Evolutionary conservation across 2,113 vertebrate species (phyloP).

Genomic region (Vombatus ursinus): DNA sequence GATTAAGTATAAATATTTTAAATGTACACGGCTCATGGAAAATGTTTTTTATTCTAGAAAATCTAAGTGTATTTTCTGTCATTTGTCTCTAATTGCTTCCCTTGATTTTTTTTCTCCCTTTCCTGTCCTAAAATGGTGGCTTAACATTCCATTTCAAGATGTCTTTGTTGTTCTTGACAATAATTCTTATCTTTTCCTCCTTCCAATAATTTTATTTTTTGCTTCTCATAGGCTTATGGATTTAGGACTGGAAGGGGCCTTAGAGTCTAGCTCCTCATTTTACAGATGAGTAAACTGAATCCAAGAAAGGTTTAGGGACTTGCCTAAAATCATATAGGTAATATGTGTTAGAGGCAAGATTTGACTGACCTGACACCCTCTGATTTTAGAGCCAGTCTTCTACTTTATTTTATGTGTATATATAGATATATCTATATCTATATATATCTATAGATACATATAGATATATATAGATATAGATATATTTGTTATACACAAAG

Average conservation of each 20-base stretch:
- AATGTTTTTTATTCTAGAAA: conserved; percentile 25
- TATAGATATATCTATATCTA: too few species aligned
- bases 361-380: background rate
- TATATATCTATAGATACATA: too few species aligned
- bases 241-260: background rate
- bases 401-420: too few species aligned
- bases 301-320: background rate
- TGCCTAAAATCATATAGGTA: background rate
- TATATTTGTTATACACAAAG: too few species aligned
- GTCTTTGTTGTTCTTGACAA: conserved; percentile 4
- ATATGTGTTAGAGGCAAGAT: background rate
- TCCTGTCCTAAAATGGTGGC: background rate
- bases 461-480: too few species aligned
- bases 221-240: background rate
- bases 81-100: conserved; percentile 42
- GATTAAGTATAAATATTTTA: conserved; percentile 39
- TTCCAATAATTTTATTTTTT: background rate
- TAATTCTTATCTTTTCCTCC: conserved; percentile 14
- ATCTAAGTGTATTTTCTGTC: background rate
- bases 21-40: background rate
- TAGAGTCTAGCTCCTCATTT: background rate
- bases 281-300: background rate
- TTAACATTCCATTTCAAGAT: background rate
- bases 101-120: conserved; percentile 18
- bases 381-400: background rate